phyloP scores from a whole-genome alignment of 2,797 vertebrate species.

The Onychomys leucogaster region DNA sequence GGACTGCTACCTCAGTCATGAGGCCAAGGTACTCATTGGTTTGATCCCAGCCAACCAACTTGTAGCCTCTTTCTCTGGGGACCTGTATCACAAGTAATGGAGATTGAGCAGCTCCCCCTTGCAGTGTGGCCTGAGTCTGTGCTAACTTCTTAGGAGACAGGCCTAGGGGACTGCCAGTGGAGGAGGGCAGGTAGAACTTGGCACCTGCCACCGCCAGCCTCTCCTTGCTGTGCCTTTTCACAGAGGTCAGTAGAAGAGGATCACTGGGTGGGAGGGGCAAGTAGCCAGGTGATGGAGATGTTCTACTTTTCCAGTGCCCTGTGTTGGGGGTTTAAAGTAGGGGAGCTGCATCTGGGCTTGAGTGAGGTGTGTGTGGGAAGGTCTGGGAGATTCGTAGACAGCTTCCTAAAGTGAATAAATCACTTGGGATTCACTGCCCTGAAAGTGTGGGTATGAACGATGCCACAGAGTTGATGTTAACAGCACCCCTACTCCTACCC shows the following conservation, averaged over 20 bases:
- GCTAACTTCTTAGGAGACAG: background rate
- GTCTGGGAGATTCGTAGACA: background rate
- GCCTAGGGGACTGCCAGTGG: background rate
- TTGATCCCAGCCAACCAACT: background rate
- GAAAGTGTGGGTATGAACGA: background rate
- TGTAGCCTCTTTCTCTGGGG: background rate
- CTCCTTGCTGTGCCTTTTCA: background rate
- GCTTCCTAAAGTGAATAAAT: background rate
- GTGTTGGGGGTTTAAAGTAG: background rate
- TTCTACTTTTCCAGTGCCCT: background rate
- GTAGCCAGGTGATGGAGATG: background rate
- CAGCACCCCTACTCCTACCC: background rate
- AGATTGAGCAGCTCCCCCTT: background rate
- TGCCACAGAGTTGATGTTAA: background rate
- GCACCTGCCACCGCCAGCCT: background rate
- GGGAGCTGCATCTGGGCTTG: background rate
- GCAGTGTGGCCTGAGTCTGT: background rate
- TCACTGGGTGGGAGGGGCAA: background rate
- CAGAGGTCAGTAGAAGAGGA: background rate
- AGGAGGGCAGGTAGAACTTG: background rate
- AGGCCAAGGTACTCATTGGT: background rate
- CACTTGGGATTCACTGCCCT: background rate
- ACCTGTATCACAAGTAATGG: no score
- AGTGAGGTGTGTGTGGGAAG: accelerated
- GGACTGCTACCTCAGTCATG: background rate